Conservation (phyloP, 2,113 vertebrate species). For the Serinus canaria region DNA sequence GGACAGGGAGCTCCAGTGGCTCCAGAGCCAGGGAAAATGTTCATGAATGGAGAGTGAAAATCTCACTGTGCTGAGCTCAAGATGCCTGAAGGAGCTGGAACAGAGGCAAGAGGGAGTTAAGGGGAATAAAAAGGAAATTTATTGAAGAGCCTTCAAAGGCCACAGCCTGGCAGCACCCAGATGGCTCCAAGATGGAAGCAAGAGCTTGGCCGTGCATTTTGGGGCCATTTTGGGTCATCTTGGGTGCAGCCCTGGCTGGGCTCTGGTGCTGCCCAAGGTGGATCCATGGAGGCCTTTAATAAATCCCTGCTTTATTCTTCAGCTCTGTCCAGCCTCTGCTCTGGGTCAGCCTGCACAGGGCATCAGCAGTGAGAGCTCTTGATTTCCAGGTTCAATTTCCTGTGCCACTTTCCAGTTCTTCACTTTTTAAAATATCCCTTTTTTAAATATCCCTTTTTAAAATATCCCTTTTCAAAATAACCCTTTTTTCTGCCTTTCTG, state of each 20-base stretch:
- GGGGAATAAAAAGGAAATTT: neutral
- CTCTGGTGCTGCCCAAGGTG: neutral
- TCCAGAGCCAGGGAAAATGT: neutral
- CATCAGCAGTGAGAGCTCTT: rapidly evolving
- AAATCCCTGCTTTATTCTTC: neutral
- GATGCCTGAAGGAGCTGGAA: neutral
- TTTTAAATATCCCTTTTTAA: neutral
- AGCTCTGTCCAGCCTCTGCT: neutral
- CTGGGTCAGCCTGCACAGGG: neutral
- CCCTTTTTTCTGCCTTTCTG: neutral
- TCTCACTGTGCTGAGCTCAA: neutral
- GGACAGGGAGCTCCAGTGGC: neutral
- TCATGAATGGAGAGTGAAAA: neutral
- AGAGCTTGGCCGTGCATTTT: neutral
- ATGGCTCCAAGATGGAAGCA: neutral
- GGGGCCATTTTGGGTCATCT: neutral
- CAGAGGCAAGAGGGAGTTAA: neutral
- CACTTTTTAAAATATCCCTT: neutral
- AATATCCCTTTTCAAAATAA: neutral
- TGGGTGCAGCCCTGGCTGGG: neutral
- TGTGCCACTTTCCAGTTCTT: neutral
- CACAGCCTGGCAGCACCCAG: neutral
- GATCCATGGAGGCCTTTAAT: neutral
- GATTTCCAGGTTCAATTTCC: neutral
- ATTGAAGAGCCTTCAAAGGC: neutral